Evolutionary conservation across 1,140 invertebrate genomes (phyloP), one percentile per base, ranked within the genome.

Genomic region (Luehdorfia chinensis): DNA sequence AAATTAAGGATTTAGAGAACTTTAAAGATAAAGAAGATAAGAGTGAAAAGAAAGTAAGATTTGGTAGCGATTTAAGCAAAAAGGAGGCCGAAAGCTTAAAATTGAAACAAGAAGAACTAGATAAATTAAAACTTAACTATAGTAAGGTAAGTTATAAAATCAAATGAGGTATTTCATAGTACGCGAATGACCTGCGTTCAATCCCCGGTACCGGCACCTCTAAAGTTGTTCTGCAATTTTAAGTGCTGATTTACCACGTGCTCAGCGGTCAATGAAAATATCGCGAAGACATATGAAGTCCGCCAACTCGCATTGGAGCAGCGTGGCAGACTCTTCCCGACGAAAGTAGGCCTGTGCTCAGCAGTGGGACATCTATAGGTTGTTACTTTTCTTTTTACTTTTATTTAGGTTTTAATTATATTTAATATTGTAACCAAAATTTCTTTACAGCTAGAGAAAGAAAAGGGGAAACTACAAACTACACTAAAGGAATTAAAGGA

Each of bases 401-500:
- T 33, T 36, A 46, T 12, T 33, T 28, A 28, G 9, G 12, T 41
- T 11, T 43, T 50, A 32, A 50, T 18, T 7, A 16, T 25, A 46
- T 11, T 44, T 43, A 50, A 39, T 48, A 21, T 21, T 3, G 2
- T 3, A 21, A 21, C 6, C 6, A 21, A 21, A 3, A 6, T n/a
- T 2, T 51, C 14, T 14, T 60, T 59, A 9, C 37, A 88, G 90
- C 77, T 90, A 68, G 83, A 93, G 84, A 87, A 84, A 66, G 90
- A 90, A 69, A 89, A 90, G 23, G 68, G 75, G 7, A 90, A 90
- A 59, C 64, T 92, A 21, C 89, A 90, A 63, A 88, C 90, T 19
- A 66, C 87, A 8, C 66, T 93, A 16, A 90, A 91, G 48, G 88
- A 90, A 59, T 73, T 93, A 31, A 90, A 88, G 73, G 89, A 92